These are phyloP conservation scores for Micrastur ruficollis DNA, from an alignment of 2,797 vertebrate genomes.

Conservation along the genomic window DNA sequence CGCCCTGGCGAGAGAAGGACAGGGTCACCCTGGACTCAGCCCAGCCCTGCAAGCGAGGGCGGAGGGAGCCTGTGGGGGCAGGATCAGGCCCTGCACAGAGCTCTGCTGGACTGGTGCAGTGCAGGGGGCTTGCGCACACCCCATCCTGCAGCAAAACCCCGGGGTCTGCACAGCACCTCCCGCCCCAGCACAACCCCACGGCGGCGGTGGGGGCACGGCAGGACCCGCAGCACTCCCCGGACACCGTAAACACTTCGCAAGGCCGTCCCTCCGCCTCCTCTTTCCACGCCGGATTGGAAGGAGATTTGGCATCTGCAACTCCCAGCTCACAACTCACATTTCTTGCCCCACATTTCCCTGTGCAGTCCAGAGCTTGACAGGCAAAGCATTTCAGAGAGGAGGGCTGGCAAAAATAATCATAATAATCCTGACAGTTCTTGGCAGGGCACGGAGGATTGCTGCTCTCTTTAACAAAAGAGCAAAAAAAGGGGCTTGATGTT, in stretches of 20 bases:
- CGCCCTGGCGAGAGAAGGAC: background rate
- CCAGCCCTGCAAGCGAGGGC: background rate
- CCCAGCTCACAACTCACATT: background rate
- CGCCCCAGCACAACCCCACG: rapidly evolving
- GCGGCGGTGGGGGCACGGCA: rapidly evolving
- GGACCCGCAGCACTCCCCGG: background rate
- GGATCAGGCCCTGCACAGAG: background rate
- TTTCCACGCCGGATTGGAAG: background rate
- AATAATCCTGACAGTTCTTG: slow-evolving; percentile 62
- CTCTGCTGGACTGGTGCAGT: background rate
- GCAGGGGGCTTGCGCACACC: rapidly evolving
- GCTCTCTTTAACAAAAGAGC: slow-evolving; percentile 32
- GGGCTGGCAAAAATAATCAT: slow-evolving; percentile 58
- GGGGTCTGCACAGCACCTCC: background rate
- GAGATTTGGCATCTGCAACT: slow-evolving; percentile 11
- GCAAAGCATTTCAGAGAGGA: slow-evolving; percentile 47
- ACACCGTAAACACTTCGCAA: background rate
- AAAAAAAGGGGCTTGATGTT: background rate
- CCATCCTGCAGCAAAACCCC: background rate
- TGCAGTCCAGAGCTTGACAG: background rate
- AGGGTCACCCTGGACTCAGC: background rate
- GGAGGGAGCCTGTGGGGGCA: background rate
- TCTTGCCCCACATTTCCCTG: slow-evolving; percentile 38
- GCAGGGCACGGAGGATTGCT: slow-evolving; percentile 37
- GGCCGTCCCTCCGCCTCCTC: background rate